Base-by-base conservation (phyloP, 2,888 invertebrate species). In the Lucinisca nassula region DNA sequence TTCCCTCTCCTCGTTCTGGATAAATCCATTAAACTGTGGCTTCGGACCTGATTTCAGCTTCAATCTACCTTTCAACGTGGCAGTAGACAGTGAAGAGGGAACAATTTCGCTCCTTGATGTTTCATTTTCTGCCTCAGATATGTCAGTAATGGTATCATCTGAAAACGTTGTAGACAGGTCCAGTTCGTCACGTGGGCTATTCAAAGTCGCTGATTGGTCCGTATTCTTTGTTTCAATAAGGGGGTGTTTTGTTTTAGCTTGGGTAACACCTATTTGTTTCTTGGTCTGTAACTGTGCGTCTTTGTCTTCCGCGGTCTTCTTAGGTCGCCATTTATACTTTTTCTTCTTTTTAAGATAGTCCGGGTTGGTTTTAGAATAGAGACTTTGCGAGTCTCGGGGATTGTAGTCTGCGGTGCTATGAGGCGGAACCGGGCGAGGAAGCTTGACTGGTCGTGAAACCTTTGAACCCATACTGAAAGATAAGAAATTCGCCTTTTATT, bases 1-100 rank as follows among this genome's bases (percentile, higher is more conserved):
- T n/a, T 74, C 84, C 58, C 82, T 85, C 21, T 85, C 82, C 4
- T 17, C 27, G 8, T 61, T 73, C 86, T 90, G 70, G 6, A 74
- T 74, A 40, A 74, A 74, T 1, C 74, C 74, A 74, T 30, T 35
- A 40, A 74, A 74, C 40, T 74, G 74, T 6, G 74, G 45, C 45
- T 67, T 67, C 4, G 67, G 67, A 12, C 45, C 45, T 17, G 45
- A 45, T 12, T 17, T 45, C 45, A 45, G 45, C 24, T 35, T 67
- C 4, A 6, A 1, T 21, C 67, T 32, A 4, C 67, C 67, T 17
- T 67, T 67, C 67, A 67, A 1, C 0, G 67, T 67, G 8, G 67
- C 6, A 17, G 67, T 14, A 14, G 67, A 67, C 12, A 67, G 67
- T 8, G 67, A 32, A 1, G 67, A 67, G 4, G 67, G 35, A 14